Percentiles rank a stretch among this genome's conserved stretches.
Conservation (phyloP, 1,140 invertebrate species). For the Cheumatopsyche charites region DNA sequence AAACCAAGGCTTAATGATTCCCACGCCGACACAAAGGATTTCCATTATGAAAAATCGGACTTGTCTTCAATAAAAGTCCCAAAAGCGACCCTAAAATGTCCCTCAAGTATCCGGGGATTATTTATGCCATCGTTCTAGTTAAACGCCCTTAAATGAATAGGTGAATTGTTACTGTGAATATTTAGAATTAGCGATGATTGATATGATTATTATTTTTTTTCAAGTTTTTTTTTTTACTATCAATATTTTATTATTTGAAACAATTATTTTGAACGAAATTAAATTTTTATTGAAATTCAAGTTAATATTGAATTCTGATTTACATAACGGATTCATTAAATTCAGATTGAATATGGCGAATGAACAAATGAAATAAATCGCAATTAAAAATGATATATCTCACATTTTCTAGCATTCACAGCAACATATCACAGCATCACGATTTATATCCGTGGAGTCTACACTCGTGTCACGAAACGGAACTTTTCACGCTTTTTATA, state of each 20-base stretch:
- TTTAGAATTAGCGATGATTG: neutral
- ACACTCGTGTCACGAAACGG: conserved; percentile 18
- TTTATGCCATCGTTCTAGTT: conserved; percentile 38
- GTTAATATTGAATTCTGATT: too few species aligned
- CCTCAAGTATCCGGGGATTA: conserved; percentile 24
- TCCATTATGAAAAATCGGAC: conserved; percentile 16
- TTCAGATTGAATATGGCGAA: too few species aligned
- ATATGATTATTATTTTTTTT: neutral
- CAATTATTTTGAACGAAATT: too few species aligned
- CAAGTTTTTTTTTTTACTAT: too few species aligned
- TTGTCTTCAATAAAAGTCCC: conserved; percentile 32
- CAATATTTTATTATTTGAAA: neutral
- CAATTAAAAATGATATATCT: too few species aligned
- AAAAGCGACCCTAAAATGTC: neutral
- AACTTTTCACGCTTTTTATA: conserved; percentile 23
- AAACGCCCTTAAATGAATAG: conserved; percentile 30
- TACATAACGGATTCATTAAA: too few species aligned
- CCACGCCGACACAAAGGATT: conserved; percentile 17
- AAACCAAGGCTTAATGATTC: neutral
- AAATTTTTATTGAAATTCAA: too few species aligned
- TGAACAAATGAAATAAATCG: too few species aligned
- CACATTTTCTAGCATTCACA: too few species aligned
- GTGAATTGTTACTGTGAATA: neutral
- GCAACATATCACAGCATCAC: conserved; percentile 17
- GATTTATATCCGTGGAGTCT: conserved; percentile 24